Base-by-base conservation (phyloP, 2,113 vertebrate species). In the Macaca mulatta region DNA sequence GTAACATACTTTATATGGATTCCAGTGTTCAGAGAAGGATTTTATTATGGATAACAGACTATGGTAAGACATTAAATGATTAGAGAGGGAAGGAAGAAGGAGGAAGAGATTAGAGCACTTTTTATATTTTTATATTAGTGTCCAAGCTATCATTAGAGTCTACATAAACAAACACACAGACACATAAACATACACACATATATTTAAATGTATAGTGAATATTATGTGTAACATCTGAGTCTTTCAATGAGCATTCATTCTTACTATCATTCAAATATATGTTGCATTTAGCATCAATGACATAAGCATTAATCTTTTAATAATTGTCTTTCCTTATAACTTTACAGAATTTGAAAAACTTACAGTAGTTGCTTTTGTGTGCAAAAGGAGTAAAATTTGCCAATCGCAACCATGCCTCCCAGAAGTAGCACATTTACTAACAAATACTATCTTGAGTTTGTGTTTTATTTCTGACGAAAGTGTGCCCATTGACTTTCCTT, bases 61-160 rank as follows among this genome's bases (percentile, higher is more conserved):
- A 83, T 96, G 79, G 6, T 74, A 93, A 74, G 52, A 90, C 27
- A 74, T 93, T 80, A 85, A 89, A 89, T 35, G 7, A 84, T 11
- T 84, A 23, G 17, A 5, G 4, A 82, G 18, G 6, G 6, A 13
- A 64, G 27, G 12, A 64, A 7, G 6, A 6, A 77, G n/a, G 5
- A 70, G 9, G 6, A 6, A 77, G n/a, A 3, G 2, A 86, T 79
- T 35, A 82, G 25, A 59, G 8, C 9, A 45, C 18, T 45, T 89
- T 89, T 40, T 78, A 35, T 50, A 70, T 64, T 59, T 50, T 82
- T 83, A 32, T 50, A 17, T 67, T 86, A 32, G 78, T 89, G 32
- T 84, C 38, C 50, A 92, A 32, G 14, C 32, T 93, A 32, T 61
- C 32, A 20, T 67, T 94, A 86, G 6, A 87, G 13, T 3, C 9